Conservation (phyloP, 2,797 vertebrate genomes). For the Nyctalus aviator region DNA sequence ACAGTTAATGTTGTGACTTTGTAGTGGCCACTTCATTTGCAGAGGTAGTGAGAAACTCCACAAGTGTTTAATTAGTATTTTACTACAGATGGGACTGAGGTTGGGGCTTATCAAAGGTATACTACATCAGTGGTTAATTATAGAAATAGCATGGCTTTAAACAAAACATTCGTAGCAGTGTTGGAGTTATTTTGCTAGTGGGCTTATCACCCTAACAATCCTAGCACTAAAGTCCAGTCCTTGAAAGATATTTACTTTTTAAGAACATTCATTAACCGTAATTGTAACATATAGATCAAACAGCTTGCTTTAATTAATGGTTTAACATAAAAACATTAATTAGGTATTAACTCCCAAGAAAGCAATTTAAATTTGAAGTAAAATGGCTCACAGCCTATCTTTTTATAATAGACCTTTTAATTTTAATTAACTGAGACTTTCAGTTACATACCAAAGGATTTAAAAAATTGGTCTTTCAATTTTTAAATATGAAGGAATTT, state of each 20-base stretch:
- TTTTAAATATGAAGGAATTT: constrained; percentile 43
- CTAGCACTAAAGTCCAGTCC: neutral
- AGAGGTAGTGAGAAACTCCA: neutral
- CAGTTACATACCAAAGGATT: neutral
- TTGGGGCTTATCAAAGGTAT: neutral
- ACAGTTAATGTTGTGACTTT: neutral
- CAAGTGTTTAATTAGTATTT: neutral
- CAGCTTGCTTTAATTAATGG: constrained; percentile 53
- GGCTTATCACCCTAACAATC: neutral
- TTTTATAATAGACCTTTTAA: constrained; percentile 46
- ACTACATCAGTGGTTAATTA: neutral
- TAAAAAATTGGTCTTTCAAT: constrained; percentile 33
- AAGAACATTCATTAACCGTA: constrained; percentile 13
- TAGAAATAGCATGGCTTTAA: neutral
- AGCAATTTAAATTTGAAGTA: constrained; percentile 45
- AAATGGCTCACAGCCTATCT: neutral
- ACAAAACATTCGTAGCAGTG: neutral
- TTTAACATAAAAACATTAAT: constrained; percentile 49
- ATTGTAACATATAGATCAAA: constrained; percentile 43
- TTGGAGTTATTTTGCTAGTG: neutral
- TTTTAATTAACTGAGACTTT: constrained; percentile 62
- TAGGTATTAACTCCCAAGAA: constrained; percentile 59
- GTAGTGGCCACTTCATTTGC: neutral
- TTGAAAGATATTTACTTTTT: constrained; percentile 29
- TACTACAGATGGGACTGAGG: neutral